These are phyloP conservation scores for Pseudomugil gertrudae DNA, from an alignment of 2,797 vertebrate species.

Conservation along the genomic window DNA sequence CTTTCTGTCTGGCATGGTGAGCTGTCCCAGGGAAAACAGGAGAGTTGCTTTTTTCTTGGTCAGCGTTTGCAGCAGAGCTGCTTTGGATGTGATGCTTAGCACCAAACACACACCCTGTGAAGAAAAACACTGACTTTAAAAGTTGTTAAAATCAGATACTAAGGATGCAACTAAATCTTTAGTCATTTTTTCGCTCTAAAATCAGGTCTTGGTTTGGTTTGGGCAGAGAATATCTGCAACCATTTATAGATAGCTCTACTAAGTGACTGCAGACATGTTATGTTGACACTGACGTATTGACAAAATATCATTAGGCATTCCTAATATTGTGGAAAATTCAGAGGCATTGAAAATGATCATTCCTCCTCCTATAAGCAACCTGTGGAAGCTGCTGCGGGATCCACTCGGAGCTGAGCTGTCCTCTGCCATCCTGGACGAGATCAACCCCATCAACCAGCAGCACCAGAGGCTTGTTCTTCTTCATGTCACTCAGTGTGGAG, in stretches of 20 bases:
- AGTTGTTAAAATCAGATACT: not conserved
- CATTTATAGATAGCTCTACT: too few species aligned
- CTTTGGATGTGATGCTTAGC: conserved; percentile 79
- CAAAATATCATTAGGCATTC: too few species aligned
- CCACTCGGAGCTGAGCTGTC: conserved; percentile 86
- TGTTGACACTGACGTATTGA: too few species aligned
- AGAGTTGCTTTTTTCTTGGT: conserved; percentile 67
- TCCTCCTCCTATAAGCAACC: conserved; percentile 65
- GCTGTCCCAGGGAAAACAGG: conserved; percentile 78
- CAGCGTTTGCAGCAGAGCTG: conserved; percentile 77
- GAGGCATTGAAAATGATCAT: not conserved
- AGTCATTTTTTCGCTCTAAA: not conserved
- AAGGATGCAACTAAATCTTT: not conserved
- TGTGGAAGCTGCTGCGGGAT: conserved; percentile 83
- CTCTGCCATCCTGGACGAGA: conserved; percentile 74
- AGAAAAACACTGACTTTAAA: conserved; percentile 5
- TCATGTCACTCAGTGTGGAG: conserved; percentile 56
- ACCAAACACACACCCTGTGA: conserved; percentile 85
- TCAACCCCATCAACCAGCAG: conserved; percentile 87
- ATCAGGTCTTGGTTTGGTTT: not conserved
- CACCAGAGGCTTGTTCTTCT: conserved; percentile 74
- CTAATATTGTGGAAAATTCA: too few species aligned
- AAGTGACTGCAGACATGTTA: too few species aligned
- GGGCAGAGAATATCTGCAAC: too few species aligned
- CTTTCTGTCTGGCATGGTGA: conserved; percentile 80